Conservation (phyloP, 1,140 invertebrate genomes). For the Piezodorus guildinii region DNA sequence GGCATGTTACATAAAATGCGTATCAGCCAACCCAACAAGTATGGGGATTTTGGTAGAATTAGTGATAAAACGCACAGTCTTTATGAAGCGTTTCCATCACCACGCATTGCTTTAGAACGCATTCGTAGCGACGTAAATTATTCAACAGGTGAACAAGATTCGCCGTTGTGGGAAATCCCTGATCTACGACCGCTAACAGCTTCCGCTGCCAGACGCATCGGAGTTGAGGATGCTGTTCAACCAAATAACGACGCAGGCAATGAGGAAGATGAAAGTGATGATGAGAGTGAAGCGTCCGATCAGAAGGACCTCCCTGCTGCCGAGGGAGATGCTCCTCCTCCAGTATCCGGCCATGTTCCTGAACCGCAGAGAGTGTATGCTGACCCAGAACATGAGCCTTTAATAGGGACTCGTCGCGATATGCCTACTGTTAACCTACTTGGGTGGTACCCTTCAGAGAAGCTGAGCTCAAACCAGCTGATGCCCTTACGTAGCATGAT, state of each 20-base stretch:
- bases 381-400: not conserved
- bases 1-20: not conserved
- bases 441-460: conserved; percentile 6
- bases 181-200: not conserved
- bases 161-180: not conserved
- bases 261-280: not conserved
- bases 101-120: not conserved
- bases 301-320: too few species aligned
- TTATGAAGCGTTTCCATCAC: conserved; percentile 4
- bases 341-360: not conserved
- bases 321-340: not conserved
- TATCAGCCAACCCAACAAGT: too few species aligned
- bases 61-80: not conserved
- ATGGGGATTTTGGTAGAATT: not conserved
- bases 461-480: not conserved
- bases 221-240: not conserved
- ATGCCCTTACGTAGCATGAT: not conserved
- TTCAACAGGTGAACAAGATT: not conserved
- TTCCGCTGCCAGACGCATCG: not conserved
- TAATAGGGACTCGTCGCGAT: not conserved
- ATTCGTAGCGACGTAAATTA: not conserved
- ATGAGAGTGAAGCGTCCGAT: too few species aligned
- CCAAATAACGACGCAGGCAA: not conserved
- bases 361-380: not conserved
- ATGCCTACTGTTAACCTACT: conserved; percentile 11